Conservation (phyloP, 2,797 vertebrate species). For the Pantherophis alleghaniensis region DNA sequence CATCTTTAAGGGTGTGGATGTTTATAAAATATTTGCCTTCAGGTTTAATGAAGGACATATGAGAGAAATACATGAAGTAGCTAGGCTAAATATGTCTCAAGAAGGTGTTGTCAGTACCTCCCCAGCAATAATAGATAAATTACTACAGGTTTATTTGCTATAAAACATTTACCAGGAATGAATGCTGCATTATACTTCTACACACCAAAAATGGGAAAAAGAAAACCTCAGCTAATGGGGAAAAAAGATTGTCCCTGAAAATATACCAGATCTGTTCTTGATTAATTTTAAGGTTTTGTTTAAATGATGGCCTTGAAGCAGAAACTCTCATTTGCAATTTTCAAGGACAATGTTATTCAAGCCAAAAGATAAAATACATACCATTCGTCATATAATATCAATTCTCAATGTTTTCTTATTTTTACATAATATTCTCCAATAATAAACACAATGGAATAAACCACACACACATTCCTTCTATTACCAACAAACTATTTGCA, state of each 20-base stretch:
- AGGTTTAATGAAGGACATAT: background rate
- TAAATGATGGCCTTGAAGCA: background rate
- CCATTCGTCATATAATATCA: background rate
- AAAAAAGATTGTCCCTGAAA: background rate
- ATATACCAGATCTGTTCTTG: background rate
- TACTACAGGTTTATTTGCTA: background rate
- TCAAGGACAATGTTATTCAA: background rate
- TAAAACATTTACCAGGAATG: background rate
- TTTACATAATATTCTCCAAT: background rate
- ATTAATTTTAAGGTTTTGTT: background rate
- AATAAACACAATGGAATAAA: background rate
- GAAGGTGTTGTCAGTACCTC: background rate
- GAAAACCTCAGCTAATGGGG: background rate
- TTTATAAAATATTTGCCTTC: background rate
- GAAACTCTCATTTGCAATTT: background rate
- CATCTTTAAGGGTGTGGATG: background rate
- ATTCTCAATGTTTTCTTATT: background rate
- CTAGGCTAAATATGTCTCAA: background rate
- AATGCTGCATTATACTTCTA: background rate
- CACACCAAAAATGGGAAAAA: background rate
- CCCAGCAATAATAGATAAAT: background rate
- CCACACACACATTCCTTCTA: background rate
- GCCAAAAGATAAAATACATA: background rate
- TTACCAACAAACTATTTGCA: background rate
- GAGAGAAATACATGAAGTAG: background rate